Evolutionary conservation across 2,797 vertebrate genomes (phyloP).

Genomic region (Hozukius guyotensis): DNA sequence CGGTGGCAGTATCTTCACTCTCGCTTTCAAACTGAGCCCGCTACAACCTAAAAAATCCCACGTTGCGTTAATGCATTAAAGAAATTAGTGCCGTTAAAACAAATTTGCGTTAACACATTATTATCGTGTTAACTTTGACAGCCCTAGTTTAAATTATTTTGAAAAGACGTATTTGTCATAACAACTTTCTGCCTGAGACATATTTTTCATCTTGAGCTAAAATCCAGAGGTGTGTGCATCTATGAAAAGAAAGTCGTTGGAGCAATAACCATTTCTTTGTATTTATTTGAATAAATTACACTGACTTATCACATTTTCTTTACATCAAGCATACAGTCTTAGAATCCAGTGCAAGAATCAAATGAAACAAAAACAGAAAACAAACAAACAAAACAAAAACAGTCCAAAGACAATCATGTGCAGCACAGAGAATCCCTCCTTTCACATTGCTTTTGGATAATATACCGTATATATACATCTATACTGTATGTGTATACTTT

Average conservation of each 20-base stretch:
- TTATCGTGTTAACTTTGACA: too few relatives aligned
- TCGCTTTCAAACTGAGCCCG: too few relatives aligned
- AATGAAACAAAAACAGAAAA: conserved; percentile 57
- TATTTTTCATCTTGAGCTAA: not conserved
- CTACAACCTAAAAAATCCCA: too few relatives aligned
- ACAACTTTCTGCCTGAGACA: not conserved
- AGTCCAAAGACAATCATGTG: conserved; percentile 80
- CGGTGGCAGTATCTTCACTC: too few relatives aligned
- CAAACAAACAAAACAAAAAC: conserved; percentile 46
- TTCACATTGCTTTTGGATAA: conserved; percentile 73
- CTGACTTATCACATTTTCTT: conserved; percentile 75
- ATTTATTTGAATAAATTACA: conserved; percentile 87
- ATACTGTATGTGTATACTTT: conserved; percentile 76
- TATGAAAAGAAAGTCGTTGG: not conserved
- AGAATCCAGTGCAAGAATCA: conserved; percentile 78
- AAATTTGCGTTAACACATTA: too few relatives aligned
- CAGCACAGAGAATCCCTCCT: conserved; percentile 77
- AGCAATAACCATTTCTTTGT: conserved; percentile 58
- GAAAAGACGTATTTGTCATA: not conserved
- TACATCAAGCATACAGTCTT: conserved; percentile 82
- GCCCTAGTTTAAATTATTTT: not conserved
- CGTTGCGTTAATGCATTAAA: too few relatives aligned
- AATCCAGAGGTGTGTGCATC: not conserved
- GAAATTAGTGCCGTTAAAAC: too few relatives aligned
- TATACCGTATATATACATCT: conserved; percentile 78